phyloP scores from a whole-genome alignment of 2,888 invertebrate species.

The Tachystola acroxantha region DNA sequence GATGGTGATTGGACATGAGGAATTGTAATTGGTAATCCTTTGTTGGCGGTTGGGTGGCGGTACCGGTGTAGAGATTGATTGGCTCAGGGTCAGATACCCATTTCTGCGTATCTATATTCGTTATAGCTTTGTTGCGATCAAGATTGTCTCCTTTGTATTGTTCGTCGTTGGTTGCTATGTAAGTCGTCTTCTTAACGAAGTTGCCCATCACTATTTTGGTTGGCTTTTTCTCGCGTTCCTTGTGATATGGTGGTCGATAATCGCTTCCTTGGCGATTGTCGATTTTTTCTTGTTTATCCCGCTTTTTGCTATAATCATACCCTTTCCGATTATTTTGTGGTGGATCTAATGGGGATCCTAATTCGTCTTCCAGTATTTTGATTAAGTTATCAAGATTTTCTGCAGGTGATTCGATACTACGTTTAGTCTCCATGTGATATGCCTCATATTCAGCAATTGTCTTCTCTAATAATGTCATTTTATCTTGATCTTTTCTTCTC shows the following conservation, averaged over 20 bases:
- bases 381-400: conserved; percentile 57
- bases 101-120: conserved; percentile 38
- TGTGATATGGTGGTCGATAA: conserved; percentile 12
- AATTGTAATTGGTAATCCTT: conserved; percentile 27
- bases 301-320: conserved; percentile 17
- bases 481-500: conserved; percentile 47
- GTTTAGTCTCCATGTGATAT: conserved; percentile 28
- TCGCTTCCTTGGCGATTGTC: conserved; percentile 21
- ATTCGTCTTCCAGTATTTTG: conserved; percentile 60
- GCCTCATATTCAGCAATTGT: conserved; percentile 42
- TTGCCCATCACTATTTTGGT: conserved; percentile 41
- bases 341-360: conserved; percentile 38
- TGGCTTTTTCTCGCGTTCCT: conserved; percentile 29
- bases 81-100: conserved; percentile 23
- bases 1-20: conserved; percentile 31
- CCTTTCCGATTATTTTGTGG: conserved; percentile 9
- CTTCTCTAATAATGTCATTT: conserved; percentile 38
- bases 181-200: conserved; percentile 37
- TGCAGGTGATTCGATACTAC: conserved; percentile 30
- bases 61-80: conserved; percentile 13
- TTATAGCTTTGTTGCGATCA: conserved; percentile 41
- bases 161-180: conserved; percentile 28
- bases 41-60: conserved; percentile 8
- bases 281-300: conserved; percentile 19
- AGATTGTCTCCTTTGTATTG: conserved; percentile 34